Percentiles rank a stretch among this genome's conserved stretches.
Conservation (phyloP, 1,140 invertebrate species). For the Pseudomyrmex pallidus region DNA sequence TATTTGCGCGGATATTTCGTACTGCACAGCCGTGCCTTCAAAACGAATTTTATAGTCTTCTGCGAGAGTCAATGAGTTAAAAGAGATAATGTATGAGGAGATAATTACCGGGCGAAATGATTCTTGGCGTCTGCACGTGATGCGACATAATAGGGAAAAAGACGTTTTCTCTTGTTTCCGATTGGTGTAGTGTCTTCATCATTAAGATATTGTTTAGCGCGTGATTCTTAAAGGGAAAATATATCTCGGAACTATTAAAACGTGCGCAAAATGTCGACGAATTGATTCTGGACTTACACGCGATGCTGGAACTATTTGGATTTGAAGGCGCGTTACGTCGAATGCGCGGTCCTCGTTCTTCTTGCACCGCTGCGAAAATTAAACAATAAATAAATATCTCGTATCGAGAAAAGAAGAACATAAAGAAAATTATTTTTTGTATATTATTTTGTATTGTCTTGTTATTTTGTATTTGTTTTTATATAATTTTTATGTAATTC, state of each 20-base stretch:
- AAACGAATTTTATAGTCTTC: neutral
- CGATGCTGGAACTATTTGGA: conserved; percentile 5
- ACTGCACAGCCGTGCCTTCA: conserved; percentile 78
- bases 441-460: no score
- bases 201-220: conserved; percentile 33
- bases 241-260: conserved; percentile 31
- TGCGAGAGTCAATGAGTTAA: neutral
- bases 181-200: conserved; percentile 15
- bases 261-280: conserved; percentile 5
- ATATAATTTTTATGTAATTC: no score
- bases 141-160: conserved; percentile 15
- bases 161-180: neutral
- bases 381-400: neutral
- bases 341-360: conserved; percentile 91
- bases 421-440: neutral
- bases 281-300: conserved; percentile 50
- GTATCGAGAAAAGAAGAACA: neutral
- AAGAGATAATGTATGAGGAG: neutral
- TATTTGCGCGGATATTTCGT: conserved; percentile 86
- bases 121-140: conserved; percentile 46
- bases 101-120: conserved; percentile 72
- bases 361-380: conserved; percentile 88
- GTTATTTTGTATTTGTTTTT: no score
- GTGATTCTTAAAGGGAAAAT: conserved; percentile 34
- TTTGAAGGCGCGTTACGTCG: conserved; percentile 78